phyloP scores from a whole-genome alignment of 1,140 invertebrate species.

The Drosophila burlai region DNA sequence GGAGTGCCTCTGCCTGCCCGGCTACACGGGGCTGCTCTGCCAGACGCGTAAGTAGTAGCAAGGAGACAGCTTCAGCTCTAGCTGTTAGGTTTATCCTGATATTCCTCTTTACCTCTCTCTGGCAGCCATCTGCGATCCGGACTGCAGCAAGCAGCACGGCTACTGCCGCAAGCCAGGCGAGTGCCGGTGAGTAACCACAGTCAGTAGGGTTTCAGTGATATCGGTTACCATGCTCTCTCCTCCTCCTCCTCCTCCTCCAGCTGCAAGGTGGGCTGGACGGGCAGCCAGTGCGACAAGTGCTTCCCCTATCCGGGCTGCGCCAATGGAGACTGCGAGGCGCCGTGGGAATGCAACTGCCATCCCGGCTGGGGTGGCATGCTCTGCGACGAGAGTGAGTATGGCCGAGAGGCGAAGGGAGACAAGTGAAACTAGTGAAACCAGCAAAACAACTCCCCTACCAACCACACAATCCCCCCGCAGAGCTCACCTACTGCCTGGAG shows the following conservation, averaged over 20 bases:
- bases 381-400: constrained; percentile 91
- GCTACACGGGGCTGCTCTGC: constrained; percentile 94
- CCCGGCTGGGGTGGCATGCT: constrained; percentile 95
- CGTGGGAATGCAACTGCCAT: constrained; percentile 95
- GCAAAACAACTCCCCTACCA: background rate
- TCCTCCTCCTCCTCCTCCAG: constrained; percentile 85
- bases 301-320: constrained; percentile 94
- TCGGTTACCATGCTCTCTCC: background rate
- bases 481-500: constrained; percentile 91
- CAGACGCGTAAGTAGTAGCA: constrained; percentile 90
- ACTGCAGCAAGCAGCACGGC: constrained; percentile 93
- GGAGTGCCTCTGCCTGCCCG: constrained; percentile 94
- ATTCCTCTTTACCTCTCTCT: too few species aligned
- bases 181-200: constrained; percentile 70
- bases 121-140: constrained; percentile 92
- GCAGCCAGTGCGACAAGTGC: constrained; percentile 92
- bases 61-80: background rate
- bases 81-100: background rate
- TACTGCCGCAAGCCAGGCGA: constrained; percentile 93
- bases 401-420: too few species aligned
- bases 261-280: constrained; percentile 95
- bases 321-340: constrained; percentile 92
- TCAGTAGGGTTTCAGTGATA: background rate
- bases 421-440: background rate
- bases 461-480: constrained; percentile 82